Evolutionary conservation across 2,113 vertebrate genomes (phyloP), one percentile per base, ranked within the genome.

Genomic region (Entomyzon cyanotis): DNA sequence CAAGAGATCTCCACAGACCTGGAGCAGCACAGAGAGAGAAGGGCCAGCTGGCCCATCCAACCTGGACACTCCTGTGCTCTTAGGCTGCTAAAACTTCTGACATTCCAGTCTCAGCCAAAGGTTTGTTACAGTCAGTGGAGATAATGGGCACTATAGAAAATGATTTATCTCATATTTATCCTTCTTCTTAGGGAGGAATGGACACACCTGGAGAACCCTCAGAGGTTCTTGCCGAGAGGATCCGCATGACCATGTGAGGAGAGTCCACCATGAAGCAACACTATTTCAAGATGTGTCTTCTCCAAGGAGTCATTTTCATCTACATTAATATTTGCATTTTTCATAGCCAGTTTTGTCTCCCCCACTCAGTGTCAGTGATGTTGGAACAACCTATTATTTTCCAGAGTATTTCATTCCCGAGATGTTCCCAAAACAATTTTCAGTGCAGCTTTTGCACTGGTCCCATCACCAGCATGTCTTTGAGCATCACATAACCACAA

Each of bases 341-440:
- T 39, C 52, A 16, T 5, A 22, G 28, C 15, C 33, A 31, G 31
- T 24, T 59, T 70, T 47, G 5, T 70, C 65, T 50, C 14, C n/a
- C 37, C 12, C 1, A 2, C n/a, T 69, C 42, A 53, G 0, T 3
- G 6, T 18, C 62, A 44, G 25, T 7, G 21, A 5, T 0, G 7
- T 14, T 18, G 33, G 56, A 71, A 71, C 21, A 28, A 55, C 10
- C 31, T 5, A 3, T 6, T 39, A 20, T 83, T 86, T 15, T 46
- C 25, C n/a, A 18, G 27, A 50, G 18, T 6, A 11, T 41, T 91
- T 84, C 0, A 14, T 55, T 70, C 47, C 19, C 6, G 2, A 12
- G 27, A 31, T 17, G 11, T 28, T 87, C 39, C 70, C 15, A 5
- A 75, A 47, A n/a, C 9, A n/a, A 8, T 37, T 78, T 37, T 37